Evolutionary conservation across 2,888 invertebrate species (phyloP), one percentile per base, ranked within the genome.

Genomic region (Eilema depressum): DNA sequence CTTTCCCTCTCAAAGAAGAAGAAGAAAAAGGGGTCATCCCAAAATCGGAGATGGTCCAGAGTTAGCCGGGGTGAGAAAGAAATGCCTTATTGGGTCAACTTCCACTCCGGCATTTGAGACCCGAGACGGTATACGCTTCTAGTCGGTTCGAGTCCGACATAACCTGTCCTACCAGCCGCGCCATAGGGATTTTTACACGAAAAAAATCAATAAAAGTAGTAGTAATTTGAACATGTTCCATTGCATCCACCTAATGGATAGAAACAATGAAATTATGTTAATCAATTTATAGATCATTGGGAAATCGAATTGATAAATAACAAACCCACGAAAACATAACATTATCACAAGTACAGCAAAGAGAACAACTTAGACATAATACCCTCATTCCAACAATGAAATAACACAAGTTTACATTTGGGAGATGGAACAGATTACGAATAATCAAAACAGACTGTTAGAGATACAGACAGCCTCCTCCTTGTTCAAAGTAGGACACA

Each of bases 401-500:
- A 80, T 63, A 77, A 73, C 70, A 74, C 66, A 70, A 68, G 37
- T 56, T 4, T 17, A 74, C 68, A 37, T 66, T 73, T 74, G 63
- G 73, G 67, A 79, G 77, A 85, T 86, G 83, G 75, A 77, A 82
- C 77, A 85, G 83, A 86, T 86, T 84, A 85, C 75, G 61, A 75
- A 81, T 83, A 85, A 87, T 87, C 80, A 84, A 83, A 86, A 81
- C 88, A 84, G 83, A 75, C 75, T 86, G 86, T 75, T 73, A 71
- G 75, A 76, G 62, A 67, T 68, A 69, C 75, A 79, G 70, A 89
- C 86, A 90, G 82, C 75, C 76, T 70, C 47, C 75, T 79, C 85
- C 76, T 87, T 89, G 86, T 88, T 70, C 68, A 66, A 85, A 81
- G 67, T 88, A 83, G 87, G 87, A 80, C 85, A 78, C 77, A 81